Conservation (phyloP, 2,797 vertebrate species). For the Amblyraja radiata region DNA sequence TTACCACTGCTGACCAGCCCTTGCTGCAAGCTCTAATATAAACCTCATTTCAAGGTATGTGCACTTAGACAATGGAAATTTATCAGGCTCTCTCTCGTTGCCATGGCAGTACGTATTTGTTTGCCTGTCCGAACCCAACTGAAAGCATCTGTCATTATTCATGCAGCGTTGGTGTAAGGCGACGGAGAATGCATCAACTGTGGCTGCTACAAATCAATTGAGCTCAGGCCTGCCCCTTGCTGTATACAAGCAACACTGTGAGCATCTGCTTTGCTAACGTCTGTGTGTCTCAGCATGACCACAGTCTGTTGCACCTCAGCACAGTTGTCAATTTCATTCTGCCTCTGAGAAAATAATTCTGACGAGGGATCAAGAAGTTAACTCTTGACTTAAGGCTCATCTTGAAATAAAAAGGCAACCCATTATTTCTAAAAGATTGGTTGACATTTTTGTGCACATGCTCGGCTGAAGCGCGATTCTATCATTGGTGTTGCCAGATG, state of each 20-base stretch:
- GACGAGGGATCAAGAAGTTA: neutral
- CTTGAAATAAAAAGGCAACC: neutral
- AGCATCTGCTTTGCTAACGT: neutral
- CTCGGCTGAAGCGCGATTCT: neutral
- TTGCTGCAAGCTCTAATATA: conserved; percentile 22
- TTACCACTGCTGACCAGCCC: neutral
- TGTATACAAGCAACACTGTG: neutral
- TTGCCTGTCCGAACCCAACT: conserved; percentile 29
- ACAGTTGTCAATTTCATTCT: neutral
- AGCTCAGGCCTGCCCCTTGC: neutral
- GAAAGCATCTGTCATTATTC: conserved; percentile 35
- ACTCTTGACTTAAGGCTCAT: neutral
- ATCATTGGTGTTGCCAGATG: neutral
- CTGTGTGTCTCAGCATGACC: neutral
- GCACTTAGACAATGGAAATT: conserved; percentile 25
- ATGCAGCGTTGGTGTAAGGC: neutral
- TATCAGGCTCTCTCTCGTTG: neutral
- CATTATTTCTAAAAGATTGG: neutral
- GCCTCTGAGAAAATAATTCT: neutral
- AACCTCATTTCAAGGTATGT: conserved; percentile 33
- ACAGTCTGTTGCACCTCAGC: neutral
- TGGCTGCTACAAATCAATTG: conserved; percentile 30
- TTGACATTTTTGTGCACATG: neutral
- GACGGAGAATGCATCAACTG: conserved; percentile 8
- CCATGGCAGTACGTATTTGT: conserved; percentile 26